Percentiles rank a stretch among this genome's conserved stretches.
Evolutionary conservation across 2,888 invertebrate genomes (phyloP).

Genomic region (Dione vanillae): DNA sequence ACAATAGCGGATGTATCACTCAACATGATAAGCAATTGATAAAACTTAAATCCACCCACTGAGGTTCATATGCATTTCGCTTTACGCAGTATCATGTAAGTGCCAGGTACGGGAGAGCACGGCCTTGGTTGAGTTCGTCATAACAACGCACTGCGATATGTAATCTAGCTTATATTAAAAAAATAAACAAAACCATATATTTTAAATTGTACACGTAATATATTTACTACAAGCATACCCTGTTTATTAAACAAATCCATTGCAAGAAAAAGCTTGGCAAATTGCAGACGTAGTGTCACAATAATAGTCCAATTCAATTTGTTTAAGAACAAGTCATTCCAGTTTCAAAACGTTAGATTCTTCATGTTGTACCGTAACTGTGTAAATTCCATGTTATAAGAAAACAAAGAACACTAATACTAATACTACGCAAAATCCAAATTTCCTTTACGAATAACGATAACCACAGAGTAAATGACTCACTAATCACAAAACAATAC

Average conservation of each 20-base stretch:
- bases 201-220: neutral
- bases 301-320: slow-evolving; percentile 40
- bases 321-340: slow-evolving; percentile 26
- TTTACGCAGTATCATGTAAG: slow-evolving; percentile 55
- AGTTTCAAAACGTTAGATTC: slow-evolving; percentile 22
- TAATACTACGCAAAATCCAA: slow-evolving; percentile 29
- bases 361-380: neutral
- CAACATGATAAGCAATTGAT: slow-evolving; percentile 60
- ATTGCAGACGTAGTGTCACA: slow-evolving; percentile 41
- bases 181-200: neutral
- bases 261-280: slow-evolving; percentile 24
- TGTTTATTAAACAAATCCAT: slow-evolving; percentile 68
- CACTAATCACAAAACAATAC: slow-evolving; percentile 23
- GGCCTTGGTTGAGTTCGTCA: slow-evolving; percentile 77
- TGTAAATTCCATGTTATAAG: slow-evolving; percentile 27
- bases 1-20: slow-evolving; percentile 42
- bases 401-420: slow-evolving; percentile 6
- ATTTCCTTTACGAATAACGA: slow-evolving; percentile 12
- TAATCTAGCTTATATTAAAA: slow-evolving; percentile 23
- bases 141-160: slow-evolving; percentile 41
- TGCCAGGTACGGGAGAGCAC: slow-evolving; percentile 75
- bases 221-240: slow-evolving; percentile 53
- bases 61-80: slow-evolving; percentile 55
- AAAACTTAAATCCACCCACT: slow-evolving; percentile 73
- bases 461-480: slow-evolving; percentile 34